phyloP scores from a whole-genome alignment of 2,113 vertebrate genomes.

The Stomatorhinus ivindoensis region DNA sequence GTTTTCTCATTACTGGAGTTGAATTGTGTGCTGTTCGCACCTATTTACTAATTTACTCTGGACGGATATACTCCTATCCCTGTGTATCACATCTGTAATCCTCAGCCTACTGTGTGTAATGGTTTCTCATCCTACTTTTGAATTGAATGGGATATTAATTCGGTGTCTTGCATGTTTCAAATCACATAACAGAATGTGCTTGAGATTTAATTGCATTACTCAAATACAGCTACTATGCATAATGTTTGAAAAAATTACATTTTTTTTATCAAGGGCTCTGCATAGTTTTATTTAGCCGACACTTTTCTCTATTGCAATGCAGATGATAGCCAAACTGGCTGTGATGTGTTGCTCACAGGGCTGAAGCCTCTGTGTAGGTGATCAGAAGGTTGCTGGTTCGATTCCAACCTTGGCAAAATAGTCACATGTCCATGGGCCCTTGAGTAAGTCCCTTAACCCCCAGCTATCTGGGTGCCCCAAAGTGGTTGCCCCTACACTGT shows the following conservation, averaged over 20 bases:
- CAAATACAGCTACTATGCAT: no score
- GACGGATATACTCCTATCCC: not conserved
- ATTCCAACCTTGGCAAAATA: no score
- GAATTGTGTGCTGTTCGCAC: not conserved
- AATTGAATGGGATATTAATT: not conserved
- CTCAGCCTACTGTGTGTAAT: not conserved
- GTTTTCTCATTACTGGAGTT: not conserved
- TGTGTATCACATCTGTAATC: not conserved
- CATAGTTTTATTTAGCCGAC: not conserved
- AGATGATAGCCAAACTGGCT: not conserved
- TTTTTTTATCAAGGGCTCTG: not conserved
- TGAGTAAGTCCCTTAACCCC: no score
- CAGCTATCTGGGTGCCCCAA: no score
- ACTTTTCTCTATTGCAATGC: not conserved
- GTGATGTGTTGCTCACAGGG: no score
- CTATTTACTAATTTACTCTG: not conserved
- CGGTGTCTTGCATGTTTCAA: not conserved
- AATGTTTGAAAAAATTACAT: not conserved
- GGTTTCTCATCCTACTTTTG: not conserved
- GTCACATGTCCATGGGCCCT: no score
- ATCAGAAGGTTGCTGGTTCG: no score
- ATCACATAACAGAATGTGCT: not conserved
- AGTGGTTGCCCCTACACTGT: no score
- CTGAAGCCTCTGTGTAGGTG: no score
- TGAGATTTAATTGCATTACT: not conserved